Evolutionary conservation across 92 coral and sea anemone genomes (phyloP), one percentile per base, ranked within the genome.

Genomic region (Zoanthus sociatus): DNA sequence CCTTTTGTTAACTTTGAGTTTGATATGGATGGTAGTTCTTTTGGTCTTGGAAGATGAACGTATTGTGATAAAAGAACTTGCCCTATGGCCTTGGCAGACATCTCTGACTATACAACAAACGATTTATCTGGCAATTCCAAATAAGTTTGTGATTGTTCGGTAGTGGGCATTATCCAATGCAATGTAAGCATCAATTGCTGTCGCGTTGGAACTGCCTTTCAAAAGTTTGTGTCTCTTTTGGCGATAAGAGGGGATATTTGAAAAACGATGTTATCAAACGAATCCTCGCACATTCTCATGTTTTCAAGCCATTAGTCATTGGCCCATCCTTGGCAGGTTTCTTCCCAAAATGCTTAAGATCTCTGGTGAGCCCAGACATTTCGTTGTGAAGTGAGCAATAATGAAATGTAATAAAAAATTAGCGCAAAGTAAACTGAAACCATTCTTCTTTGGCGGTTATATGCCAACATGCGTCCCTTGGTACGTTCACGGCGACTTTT

Each of bases 181-280:
- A 26, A 26, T 26, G 26, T 73, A 45, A 84, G 64, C 10, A 82
- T 89, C 70, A 89, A 77, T 56, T 84, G 84, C 51, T 83, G 71
- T 50, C 85, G 72, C 26, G 66, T 78, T 18, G 88, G 74, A 2
- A 89, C 77, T 20, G 86, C 86, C 48, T 69, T 71, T 48, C 90
- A 87, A 90, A 46, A 86, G 79, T 69, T 86, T 48, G 53, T 66
- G 71, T 66, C 9, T 66, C 71, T 66, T 66, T 66, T 66, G 31
- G 71, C 71, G 33, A 66, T 66, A 66, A 66, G 31, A 21, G 17
- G 71, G 71, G 71, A n/a, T 66, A 66, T 66, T 66, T 66, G 31
- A 66, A n/a, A 66, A 66, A 66, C 71, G 17, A 66, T 66, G 10
- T n/a, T 30, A n/a, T 66, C 71, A 10, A 66, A 66, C 30, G 31